These are phyloP conservation scores for Coelopa frigida DNA, from an alignment of 1,140 invertebrate genomes.

Conservation along the genomic window DNA sequence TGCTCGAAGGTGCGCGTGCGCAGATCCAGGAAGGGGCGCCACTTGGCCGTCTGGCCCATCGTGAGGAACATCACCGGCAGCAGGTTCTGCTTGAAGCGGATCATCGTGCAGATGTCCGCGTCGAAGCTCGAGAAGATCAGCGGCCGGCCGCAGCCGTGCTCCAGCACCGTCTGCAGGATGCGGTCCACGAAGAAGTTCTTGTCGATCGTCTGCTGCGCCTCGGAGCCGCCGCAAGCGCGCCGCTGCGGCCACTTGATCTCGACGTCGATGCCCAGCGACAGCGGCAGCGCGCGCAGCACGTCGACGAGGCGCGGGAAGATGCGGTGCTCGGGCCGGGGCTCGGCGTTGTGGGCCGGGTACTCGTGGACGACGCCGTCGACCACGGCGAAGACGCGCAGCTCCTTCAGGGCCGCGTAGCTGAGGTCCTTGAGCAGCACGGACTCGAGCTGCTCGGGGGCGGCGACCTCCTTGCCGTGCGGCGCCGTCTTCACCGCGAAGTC, in stretches of 20 bases:
- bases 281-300: slow-evolving; percentile 69
- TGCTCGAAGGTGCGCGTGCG: slow-evolving; percentile 71
- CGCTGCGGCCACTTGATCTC: slow-evolving; percentile 95
- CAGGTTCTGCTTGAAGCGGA: slow-evolving; percentile 87
- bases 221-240: slow-evolving; percentile 72
- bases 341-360: slow-evolving; percentile 34
- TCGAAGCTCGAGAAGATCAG: slow-evolving; percentile 93
- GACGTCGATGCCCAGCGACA: slow-evolving; percentile 84
- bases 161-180: slow-evolving; percentile 66
- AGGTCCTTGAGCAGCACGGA: slow-evolving; percentile 88
- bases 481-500: slow-evolving; percentile 88
- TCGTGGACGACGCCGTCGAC: slow-evolving; percentile 32
- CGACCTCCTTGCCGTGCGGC: slow-evolving; percentile 66
- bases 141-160: slow-evolving; percentile 65
- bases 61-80: slow-evolving; percentile 92
- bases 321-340: slow-evolving; percentile 65
- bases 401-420: slow-evolving; percentile 76
- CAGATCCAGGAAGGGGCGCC: slow-evolving; percentile 74
- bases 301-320: slow-evolving; percentile 87
- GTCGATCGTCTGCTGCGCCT: slow-evolving; percentile 84
- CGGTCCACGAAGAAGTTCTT: slow-evolving; percentile 82
- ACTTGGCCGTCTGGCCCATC: slow-evolving; percentile 71
- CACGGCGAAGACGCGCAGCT: slow-evolving; percentile 59
- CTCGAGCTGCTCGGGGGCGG: slow-evolving; percentile 64
- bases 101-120: slow-evolving; percentile 88